These are phyloP conservation scores for Poecile montanus DNA, from an alignment of 2,797 vertebrate genomes.

Conservation along the genomic window DNA sequence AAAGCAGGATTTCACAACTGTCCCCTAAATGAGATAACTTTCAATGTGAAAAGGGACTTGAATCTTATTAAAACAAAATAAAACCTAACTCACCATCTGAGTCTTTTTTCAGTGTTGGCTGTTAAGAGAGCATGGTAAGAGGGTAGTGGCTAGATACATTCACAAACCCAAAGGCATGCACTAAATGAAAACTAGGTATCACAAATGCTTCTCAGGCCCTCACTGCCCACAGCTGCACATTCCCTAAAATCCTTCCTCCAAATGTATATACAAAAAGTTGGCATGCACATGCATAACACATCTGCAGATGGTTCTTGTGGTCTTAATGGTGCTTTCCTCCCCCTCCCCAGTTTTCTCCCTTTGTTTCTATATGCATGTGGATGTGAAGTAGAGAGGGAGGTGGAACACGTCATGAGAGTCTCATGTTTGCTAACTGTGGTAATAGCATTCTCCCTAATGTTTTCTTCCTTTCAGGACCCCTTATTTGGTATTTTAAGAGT, in stretches of 20 bases:
- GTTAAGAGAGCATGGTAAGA: background rate
- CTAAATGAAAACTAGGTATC: background rate
- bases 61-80: background rate
- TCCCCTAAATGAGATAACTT: background rate
- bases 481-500: background rate
- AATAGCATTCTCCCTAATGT: background rate
- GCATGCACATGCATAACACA: rapidly evolving
- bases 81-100: background rate
- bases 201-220: background rate
- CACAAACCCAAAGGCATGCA: background rate
- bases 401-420: rapidly evolving
- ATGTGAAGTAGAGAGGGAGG: background rate
- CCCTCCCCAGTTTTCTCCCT: background rate
- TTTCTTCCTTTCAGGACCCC: background rate
- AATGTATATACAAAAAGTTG: background rate
- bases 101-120: background rate
- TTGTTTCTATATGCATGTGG: background rate
- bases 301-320: background rate
- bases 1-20: background rate
- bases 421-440: background rate
- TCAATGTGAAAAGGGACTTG: background rate
- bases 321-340: background rate
- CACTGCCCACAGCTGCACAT: background rate
- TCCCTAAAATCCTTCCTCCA: background rate
- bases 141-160: background rate